phyloP scores from a whole-genome alignment of 2,888 invertebrate genomes.

The Stenolophus ochropezus region DNA sequence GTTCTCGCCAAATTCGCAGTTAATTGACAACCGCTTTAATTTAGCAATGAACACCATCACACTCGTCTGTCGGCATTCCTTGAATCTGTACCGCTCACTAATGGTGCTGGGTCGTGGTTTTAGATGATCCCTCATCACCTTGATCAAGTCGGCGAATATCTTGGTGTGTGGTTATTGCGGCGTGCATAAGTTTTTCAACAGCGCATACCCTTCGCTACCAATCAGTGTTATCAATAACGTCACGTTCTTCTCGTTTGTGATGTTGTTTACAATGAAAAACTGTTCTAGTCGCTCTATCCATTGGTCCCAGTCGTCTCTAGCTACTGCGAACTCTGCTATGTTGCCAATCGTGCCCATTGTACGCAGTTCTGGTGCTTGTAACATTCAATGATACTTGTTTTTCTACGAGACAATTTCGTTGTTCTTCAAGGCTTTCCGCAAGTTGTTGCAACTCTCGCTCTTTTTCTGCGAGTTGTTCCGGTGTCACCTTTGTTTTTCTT shows the following conservation, averaged over 20 bases:
- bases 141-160: conserved; percentile 45
- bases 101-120: conserved; percentile 61
- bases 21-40: conserved; percentile 56
- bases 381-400: too few species aligned
- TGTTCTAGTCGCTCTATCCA: conserved; percentile 21
- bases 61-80: conserved; percentile 59
- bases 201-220: background rate
- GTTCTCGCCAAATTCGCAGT: conserved; percentile 57
- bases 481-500: too few species aligned
- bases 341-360: background rate
- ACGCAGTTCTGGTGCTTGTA: background rate
- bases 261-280: conserved; percentile 21
- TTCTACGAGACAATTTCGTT: too few species aligned
- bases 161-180: conserved; percentile 52
- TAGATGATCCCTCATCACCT: conserved; percentile 60
- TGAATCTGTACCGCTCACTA: conserved; percentile 61
- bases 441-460: too few species aligned
- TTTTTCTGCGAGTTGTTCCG: too few species aligned
- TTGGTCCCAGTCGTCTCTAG: background rate
- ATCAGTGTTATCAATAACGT: background rate
- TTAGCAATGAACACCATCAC: conserved; percentile 57
- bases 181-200: conserved; percentile 55
- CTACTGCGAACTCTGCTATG: background rate
- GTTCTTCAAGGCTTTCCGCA: too few species aligned
- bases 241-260: background rate